A percentile compares a stretch with the other conserved stretches of the same genome.
Evolutionary conservation across 2,113 vertebrate species (phyloP).

Genomic region (Etia nguti): DNA sequence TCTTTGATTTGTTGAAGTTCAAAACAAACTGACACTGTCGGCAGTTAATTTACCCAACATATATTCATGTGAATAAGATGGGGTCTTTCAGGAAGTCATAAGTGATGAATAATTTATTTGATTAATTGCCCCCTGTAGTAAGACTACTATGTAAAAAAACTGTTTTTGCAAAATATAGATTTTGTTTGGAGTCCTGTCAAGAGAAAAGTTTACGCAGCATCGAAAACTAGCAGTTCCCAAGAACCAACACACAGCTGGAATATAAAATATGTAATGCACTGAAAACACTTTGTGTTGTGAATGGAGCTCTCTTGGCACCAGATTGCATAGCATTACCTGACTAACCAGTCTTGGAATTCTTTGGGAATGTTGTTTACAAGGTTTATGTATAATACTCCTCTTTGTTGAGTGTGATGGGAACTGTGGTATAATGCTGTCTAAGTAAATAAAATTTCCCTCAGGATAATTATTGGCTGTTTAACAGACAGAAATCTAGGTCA

Average conservation of each 20-base stretch:
- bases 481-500: background rate
- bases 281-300: background rate
- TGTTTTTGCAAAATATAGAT: background rate
- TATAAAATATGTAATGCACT: background rate
- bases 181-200: background rate
- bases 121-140: background rate
- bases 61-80: background rate
- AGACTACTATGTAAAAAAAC: background rate
- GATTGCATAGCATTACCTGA: background rate
- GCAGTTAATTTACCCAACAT: background rate
- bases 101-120: background rate
- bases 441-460: constrained; percentile 21
- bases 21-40: background rate
- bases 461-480: constrained; percentile 1
- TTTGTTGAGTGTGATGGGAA: background rate
- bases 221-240: background rate
- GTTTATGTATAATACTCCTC: background rate
- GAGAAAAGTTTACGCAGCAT: background rate
- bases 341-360: background rate
- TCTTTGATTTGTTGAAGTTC: background rate
- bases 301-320: background rate
- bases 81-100: background rate
- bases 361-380: constrained; percentile 32
- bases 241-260: background rate
- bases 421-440: background rate